phyloP scores from a whole-genome alignment of 2,113 vertebrate genomes.

The Hydrolagus affinis region DNA sequence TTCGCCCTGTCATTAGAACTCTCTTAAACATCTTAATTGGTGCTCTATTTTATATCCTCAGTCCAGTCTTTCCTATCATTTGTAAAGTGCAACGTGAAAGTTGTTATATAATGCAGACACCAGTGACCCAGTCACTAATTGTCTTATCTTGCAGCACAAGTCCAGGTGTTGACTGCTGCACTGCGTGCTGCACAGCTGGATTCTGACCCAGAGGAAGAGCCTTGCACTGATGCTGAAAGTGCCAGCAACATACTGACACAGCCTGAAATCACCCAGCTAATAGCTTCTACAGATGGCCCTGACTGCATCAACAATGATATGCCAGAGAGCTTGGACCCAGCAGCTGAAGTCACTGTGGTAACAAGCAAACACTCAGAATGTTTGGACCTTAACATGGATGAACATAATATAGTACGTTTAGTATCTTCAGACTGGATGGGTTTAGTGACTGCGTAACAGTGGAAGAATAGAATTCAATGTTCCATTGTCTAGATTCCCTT shows the following conservation, averaged over 20 bases:
- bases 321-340: neutral
- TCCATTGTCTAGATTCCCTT: too few relatives aligned
- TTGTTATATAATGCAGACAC: too few relatives aligned
- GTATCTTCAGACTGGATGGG: neutral
- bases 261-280: neutral
- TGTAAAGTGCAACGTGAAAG: too few relatives aligned
- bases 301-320: neutral
- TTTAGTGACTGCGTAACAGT: too few relatives aligned
- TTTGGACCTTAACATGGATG: neutral
- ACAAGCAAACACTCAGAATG: neutral
- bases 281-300: neutral
- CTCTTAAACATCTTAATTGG: neutral
- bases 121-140: too few relatives aligned
- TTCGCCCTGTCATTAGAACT: neutral
- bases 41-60: neutral
- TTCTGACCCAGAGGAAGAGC: slow-evolving; percentile 41
- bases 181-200: slow-evolving; percentile 69
- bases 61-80: too few relatives aligned
- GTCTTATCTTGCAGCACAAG: slow-evolving; percentile 56
- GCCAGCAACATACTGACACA: too few relatives aligned
- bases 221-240: neutral
- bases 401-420: slow-evolving; percentile 18
- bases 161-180: slow-evolving; percentile 72
- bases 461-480: too few relatives aligned
- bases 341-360: neutral